Evolutionary conservation across 2,113 vertebrate species (phyloP), one percentile per base, ranked within the genome.

Genomic region (Chascanopsetta lugubris): DNA sequence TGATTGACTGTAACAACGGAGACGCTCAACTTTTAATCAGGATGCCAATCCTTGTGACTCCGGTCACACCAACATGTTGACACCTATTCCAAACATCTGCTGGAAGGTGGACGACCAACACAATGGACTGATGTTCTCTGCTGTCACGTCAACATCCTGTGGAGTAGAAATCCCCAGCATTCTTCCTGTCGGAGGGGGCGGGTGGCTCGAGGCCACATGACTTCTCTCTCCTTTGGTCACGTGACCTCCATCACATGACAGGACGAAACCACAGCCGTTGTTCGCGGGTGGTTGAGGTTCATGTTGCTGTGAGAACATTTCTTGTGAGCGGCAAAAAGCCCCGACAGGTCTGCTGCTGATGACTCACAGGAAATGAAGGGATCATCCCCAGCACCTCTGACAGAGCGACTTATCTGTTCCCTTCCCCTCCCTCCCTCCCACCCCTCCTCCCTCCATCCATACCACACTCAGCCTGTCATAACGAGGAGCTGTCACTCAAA

Each of bases 401-500:
- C 65, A 67, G 56, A 62, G 68, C 60, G 66, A 70, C 66, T 59
- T 49, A 60, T 69, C 67, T 38, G n/a, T 72, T 75, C 36, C 6
- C 57, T 43, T 40, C 24, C 10, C 65, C 40, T 51, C 57, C 62
- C 5, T 65, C 65, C 70, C 27, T 81, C 76, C 81, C n/a, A n/a
- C 38, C 46, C 24, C 10, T 25, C 65, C 40, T 51, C 57, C 62
- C 5, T 65, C 65, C 70, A 32, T 81, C 76, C 81, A 71, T 76
- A 56, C 83, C 58, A 59, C 75, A 68, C 69, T 71, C 26, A 78
- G 79, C 74, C 67, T 45, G 77, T 82, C 85, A 86, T 80, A 84
- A 84, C 69, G 65, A 80, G 69, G 68, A 77, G 71, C 79, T 83
- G 85, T 71, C 83, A 87, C 68, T 88, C 88, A 87, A n/a, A 77